Conservation (phyloP, 1,140 invertebrate species). For the Drosophila jambulina region DNA sequence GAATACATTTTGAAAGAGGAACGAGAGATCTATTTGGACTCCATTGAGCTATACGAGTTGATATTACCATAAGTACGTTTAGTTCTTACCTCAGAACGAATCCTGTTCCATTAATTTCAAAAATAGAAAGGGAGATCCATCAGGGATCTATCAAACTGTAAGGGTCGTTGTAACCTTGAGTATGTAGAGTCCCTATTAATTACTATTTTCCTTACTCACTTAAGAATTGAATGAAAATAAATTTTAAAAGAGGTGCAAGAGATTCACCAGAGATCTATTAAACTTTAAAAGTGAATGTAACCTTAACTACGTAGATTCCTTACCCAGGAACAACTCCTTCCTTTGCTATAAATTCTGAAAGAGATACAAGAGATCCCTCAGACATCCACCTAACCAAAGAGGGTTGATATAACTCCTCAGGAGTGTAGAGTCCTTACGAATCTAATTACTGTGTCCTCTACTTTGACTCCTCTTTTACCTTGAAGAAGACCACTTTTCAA, state of each 20-base stretch:
- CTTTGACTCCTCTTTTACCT: not conserved
- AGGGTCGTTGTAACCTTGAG: too few species aligned
- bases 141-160: too few species aligned
- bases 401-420: not conserved
- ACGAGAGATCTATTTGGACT: too few species aligned
- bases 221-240: too few species aligned
- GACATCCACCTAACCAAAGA: not conserved
- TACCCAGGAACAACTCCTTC: not conserved
- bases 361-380: not conserved
- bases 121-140: too few species aligned
- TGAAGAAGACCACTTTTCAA: not conserved
- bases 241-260: not conserved
- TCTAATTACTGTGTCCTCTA: not conserved
- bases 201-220: too few species aligned
- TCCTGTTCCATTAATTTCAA: too few species aligned
- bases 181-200: too few species aligned
- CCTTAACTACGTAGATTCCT: not conserved
- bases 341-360: not conserved
- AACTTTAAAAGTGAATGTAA: not conserved
- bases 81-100: too few species aligned
- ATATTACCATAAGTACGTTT: too few species aligned
- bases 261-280: not conserved
- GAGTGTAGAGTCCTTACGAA: not conserved
- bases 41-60: too few species aligned
- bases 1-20: too few species aligned